Evolutionary conservation across 2,113 vertebrate species (phyloP).

Genomic region (Psilopogon haemacephalus): DNA sequence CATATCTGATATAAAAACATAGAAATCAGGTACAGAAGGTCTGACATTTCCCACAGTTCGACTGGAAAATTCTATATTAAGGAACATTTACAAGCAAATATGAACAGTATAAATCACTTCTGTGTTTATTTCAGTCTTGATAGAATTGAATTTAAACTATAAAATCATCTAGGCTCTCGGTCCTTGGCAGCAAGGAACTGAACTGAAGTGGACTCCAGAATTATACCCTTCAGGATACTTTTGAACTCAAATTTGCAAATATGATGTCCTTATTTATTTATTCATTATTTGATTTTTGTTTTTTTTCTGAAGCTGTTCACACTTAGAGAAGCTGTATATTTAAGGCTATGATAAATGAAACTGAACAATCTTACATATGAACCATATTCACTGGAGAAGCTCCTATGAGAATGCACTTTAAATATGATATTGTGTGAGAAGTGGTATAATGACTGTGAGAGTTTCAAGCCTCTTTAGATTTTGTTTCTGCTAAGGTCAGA

Average conservation of each 20-base stretch:
- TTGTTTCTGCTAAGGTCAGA: slow-evolving; percentile 57
- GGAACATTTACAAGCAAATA: background rate
- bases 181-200: background rate
- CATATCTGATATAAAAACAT: background rate
- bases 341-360: background rate
- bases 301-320: background rate
- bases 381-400: background rate
- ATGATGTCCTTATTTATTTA: background rate
- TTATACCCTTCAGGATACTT: background rate
- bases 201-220: background rate
- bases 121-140: background rate
- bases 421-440: slow-evolving; percentile 62
- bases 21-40: background rate
- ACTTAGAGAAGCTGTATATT: background rate
- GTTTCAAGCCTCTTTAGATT: slow-evolving; percentile 39
- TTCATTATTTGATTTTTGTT: background rate
- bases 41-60: background rate
- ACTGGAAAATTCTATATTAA: background rate
- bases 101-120: background rate
- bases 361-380: background rate
- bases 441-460: background rate
- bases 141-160: background rate
- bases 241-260: background rate
- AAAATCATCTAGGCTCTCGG: background rate
- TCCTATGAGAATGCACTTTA: background rate